Percentiles rank a stretch among this genome's conserved stretches.
These are phyloP conservation scores for Silurus lanzhouensis DNA, from an alignment of 2,797 vertebrate species.

Conservation along the genomic window DNA sequence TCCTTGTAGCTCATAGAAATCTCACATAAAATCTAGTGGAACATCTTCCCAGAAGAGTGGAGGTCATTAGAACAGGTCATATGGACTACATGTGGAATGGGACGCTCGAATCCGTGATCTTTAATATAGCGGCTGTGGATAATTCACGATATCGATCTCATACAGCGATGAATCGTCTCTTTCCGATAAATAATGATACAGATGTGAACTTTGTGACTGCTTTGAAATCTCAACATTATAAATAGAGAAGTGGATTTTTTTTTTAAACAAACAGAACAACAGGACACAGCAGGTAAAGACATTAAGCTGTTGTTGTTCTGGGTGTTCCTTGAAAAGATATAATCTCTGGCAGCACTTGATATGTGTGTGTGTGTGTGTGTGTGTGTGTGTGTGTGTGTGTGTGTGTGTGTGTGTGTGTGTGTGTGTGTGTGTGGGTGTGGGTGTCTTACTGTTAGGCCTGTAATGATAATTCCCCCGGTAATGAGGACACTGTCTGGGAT, in stretches of 20 bases:
- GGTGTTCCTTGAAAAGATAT: conserved; percentile 18
- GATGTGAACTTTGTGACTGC: not conserved
- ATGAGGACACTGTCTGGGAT: conserved; percentile 74
- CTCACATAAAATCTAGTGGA: too few species aligned
- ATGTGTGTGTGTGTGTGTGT: not conserved
- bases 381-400: conserved; percentile 21
- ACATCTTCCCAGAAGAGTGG: too few species aligned
- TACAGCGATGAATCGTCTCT: not conserved
- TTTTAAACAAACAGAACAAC: not conserved
- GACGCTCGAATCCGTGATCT: too few species aligned
- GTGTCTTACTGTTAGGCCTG: conserved; percentile 71
- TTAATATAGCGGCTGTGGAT: too few species aligned
- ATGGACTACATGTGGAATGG: too few species aligned
- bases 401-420: conserved; percentile 3
- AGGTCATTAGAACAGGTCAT: too few species aligned
- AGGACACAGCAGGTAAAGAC: conserved; percentile 21
- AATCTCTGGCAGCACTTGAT: not conserved
- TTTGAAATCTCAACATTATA: not conserved
- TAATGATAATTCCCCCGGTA: conserved; percentile 75
- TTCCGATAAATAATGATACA: not conserved
- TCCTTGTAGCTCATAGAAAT: too few species aligned
- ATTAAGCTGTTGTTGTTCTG: not conserved
- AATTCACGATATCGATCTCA: not conserved
- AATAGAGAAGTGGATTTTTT: not conserved
- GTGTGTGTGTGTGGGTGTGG: conserved; percentile 31